Base-by-base conservation (phyloP, 2,113 vertebrate species). In the Grus americana region DNA sequence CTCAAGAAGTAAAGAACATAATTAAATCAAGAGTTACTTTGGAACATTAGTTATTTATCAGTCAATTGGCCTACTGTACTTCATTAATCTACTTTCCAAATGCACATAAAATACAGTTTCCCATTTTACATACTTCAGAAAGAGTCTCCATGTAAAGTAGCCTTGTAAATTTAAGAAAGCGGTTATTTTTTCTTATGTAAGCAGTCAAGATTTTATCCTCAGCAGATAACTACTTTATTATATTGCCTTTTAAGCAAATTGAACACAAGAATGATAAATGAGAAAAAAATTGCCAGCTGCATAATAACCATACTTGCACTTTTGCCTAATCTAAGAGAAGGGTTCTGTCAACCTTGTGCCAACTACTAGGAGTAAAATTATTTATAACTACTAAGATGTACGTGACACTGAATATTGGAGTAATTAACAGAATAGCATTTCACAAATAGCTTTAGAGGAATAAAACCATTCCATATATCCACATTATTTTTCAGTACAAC, bases 11-110 rank as follows among this genome's bases (percentile, higher is more conserved):
- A 91, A 91, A 75, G 29, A 82, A 20, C 54, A 55, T 70, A 95
- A 97, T 87, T 87, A 92, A 94, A 88, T 75, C 66, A 72, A 72
- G 66, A 91, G 76, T 75, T 91, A 82, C 76, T 93, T 65, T 40
- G 70, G 52, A 86, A 87, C 34, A 87, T 18, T 66, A 88, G 59
- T 73, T 84, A 75, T 62, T 95, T 92, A 93, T 94, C 73, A 91
- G 78, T 62, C 88, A 85, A 6, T 18, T 92, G 65, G 49, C 46
- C 81, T 91, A 79, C 30, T 89, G 34, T 75, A 72, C 26, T 84
- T 89, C 52, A 81, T 72, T 85, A 89, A 93, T 74, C 59, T 86
- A 86, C 40, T 89, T 81, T 68, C 62, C 52, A 92, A 91, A 79
- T 2, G 19, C 57, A 89, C 36, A 91, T 49, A 79, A 84, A 88